Base-by-base conservation (phyloP, 1,140 invertebrate genomes). In the Penaeus japonicus region DNA sequence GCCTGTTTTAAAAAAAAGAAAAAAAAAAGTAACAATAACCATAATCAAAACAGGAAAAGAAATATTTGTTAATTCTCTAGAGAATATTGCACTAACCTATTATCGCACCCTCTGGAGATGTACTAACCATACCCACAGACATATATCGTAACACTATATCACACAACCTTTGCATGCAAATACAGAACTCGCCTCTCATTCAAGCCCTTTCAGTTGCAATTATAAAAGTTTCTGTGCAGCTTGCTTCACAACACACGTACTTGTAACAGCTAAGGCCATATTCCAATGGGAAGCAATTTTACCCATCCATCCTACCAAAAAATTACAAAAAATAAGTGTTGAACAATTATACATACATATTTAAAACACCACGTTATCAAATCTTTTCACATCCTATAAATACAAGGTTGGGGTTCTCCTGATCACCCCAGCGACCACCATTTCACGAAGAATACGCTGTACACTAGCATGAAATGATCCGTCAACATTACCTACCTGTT, bases 251-350 rank as follows among this genome's bases (percentile, higher is more conserved):
- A 79, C 77, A 77, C 75, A 47, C 77, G 47, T 79, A 79, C 39
- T 79, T 53, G 39, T 79, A 79, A 79, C 77, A 79, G 39, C 77
- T 79, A 79, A 79, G 77, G 77, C 77, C 77, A 79, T 79, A 79
- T 53, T 79, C 77, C 77, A 47, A 79, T 79, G 77, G 77, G 77
- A 79, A 79, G 77, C 77, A 79, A 53, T 79, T 77, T 79, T 79
- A 79, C 81, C 62, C 81, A 70, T 35, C 55, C 59, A 65, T 65
- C 55, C 55, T 39, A 65, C 62, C 55, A 27, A 84, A 84, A 84
- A 84, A 47, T 65, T 84, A 84, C 59, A 84, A 83, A 83, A 81
- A 81, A 84, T 84, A 84, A 84, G 57, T 35, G 57, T 70, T 84
- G 57, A 84, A 84, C 57, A 84, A 57, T 84, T 62, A 84, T 35